A percentile compares a stretch with the other conserved stretches of the same genome.
phyloP scores from a whole-genome alignment of 2,797 vertebrate genomes.

The Sylvia borin region DNA sequence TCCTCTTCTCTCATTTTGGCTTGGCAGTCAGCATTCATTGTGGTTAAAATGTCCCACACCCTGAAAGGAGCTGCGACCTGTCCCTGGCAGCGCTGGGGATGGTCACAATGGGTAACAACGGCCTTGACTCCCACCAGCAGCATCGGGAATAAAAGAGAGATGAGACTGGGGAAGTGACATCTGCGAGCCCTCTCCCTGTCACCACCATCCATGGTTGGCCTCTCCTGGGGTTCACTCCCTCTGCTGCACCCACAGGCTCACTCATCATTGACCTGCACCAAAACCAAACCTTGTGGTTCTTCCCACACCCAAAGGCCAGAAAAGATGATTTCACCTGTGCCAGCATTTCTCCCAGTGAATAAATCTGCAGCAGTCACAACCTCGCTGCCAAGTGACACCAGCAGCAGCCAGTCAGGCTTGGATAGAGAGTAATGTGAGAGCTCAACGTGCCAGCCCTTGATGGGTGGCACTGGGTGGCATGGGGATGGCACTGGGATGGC shows the following conservation, averaged over 20 bases:
- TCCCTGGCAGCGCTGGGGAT: not conserved
- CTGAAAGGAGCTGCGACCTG: not conserved
- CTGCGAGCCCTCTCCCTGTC: not conserved
- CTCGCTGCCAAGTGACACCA: not conserved
- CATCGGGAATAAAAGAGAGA: not conserved
- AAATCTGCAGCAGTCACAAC: not conserved
- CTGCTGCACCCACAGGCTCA: accelerated
- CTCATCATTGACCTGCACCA: accelerated
- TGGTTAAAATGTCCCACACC: not conserved
- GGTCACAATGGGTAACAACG: not conserved
- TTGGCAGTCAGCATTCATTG: not conserved
- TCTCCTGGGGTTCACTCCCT: not conserved
- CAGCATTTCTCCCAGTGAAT: not conserved
- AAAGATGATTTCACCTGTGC: not conserved
- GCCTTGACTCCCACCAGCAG: not conserved
- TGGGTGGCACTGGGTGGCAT: not conserved
- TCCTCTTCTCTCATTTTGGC: not conserved
- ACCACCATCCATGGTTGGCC: not conserved
- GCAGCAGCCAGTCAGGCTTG: not conserved
- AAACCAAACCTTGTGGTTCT: not conserved
- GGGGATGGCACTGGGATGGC: not conserved
- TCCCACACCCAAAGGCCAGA: not conserved
- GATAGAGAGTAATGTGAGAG: not conserved
- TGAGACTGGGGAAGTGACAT: not conserved
- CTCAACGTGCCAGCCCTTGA: not conserved